phyloP scores from a whole-genome alignment of 2,113 vertebrate genomes.

The Pseudopodoces humilis region DNA sequence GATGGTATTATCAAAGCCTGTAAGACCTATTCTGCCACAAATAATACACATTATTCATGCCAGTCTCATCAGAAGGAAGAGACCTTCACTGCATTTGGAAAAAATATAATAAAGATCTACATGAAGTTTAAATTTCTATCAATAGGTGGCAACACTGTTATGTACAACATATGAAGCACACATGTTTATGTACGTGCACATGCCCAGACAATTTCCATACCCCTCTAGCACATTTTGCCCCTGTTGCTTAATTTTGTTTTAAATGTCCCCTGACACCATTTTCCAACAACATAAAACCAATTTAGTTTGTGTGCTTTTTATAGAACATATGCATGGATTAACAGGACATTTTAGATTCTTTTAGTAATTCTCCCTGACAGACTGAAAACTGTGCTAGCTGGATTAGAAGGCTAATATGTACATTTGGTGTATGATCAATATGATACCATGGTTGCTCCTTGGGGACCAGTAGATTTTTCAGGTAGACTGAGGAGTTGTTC shows the following conservation, averaged over 20 bases:
- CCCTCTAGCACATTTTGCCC: neutral
- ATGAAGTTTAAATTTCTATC: slow-evolving; percentile 34
- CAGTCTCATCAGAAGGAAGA: neutral
- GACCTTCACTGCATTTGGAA: neutral
- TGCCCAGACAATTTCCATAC: neutral
- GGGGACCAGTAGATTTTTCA: neutral
- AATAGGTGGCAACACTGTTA: slow-evolving; percentile 55
- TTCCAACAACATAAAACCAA: neutral
- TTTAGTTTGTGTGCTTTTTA: neutral
- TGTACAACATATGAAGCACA: neutral
- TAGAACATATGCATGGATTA: neutral
- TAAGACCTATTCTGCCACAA: neutral
- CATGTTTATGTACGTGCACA: neutral
- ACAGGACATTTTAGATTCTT: neutral
- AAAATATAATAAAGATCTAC: neutral
- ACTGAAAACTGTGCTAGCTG: neutral
- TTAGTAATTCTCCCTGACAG: neutral
- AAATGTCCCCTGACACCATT: neutral
- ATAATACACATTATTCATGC: neutral
- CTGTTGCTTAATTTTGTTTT: neutral
- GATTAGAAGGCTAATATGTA: neutral
- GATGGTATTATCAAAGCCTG: neutral
- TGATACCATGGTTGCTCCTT: neutral
- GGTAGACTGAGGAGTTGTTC: neutral
- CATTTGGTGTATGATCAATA: neutral